phyloP scores from a whole-genome alignment of 2,113 vertebrate species.

The Pardalotus punctatus region DNA sequence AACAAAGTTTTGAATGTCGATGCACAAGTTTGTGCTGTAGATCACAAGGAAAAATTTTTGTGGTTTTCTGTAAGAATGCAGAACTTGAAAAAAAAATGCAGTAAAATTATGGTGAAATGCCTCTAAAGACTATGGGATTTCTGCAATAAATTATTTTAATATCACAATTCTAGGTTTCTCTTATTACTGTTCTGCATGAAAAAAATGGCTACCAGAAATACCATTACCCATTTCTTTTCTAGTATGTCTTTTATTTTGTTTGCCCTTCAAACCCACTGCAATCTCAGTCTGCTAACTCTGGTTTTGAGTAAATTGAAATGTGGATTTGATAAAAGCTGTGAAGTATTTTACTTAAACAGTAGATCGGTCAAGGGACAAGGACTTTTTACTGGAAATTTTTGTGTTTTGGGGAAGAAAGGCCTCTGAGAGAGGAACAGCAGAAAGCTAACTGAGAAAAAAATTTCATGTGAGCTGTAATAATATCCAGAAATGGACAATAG shows the following conservation, averaged over 20 bases:
- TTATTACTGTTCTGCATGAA: neutral
- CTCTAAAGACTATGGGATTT: neutral
- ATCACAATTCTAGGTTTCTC: neutral
- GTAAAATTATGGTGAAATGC: neutral
- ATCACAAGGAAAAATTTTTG: neutral
- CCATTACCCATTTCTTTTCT: neutral
- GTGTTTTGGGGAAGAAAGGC: neutral
- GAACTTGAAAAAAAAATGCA: neutral
- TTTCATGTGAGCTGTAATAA: neutral
- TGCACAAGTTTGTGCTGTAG: neutral
- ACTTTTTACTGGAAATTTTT: neutral
- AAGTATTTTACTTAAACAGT: neutral
- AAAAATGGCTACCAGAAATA: neutral
- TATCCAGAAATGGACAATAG: neutral
- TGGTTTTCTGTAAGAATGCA: neutral
- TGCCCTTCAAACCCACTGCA: neutral
- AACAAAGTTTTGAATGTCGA: neutral
- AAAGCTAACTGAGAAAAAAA: neutral
- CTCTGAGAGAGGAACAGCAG: neutral
- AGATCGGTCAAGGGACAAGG: accelerated
- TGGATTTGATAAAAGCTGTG: neutral
- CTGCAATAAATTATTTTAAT: neutral
- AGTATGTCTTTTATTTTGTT: neutral
- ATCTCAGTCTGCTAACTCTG: neutral
- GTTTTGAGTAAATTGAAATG: neutral